Percentiles rank a stretch among this genome's conserved stretches.
These are phyloP conservation scores for Hippoglossus hippoglossus DNA, from an alignment of 2,797 vertebrate species.

Conservation along the genomic window DNA sequence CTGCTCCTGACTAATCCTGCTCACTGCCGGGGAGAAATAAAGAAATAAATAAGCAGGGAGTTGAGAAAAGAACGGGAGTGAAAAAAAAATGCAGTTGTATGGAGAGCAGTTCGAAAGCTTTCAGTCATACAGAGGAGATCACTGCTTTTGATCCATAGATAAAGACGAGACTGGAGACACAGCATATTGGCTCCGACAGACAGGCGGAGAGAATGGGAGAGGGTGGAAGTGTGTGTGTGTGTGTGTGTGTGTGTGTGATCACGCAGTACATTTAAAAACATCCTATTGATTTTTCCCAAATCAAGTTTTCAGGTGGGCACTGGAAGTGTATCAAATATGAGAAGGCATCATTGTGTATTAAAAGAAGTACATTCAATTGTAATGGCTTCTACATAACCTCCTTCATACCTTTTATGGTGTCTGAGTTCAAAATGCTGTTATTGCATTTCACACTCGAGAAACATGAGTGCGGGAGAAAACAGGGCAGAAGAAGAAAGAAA, in stretches of 20 bases:
- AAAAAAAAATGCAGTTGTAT: slow-evolving; percentile 69
- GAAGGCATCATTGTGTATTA: slow-evolving; percentile 75
- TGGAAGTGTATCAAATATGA: slow-evolving; percentile 72
- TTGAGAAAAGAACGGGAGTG: slow-evolving; percentile 49
- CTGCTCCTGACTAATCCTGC: slow-evolving; percentile 80
- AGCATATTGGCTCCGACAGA: slow-evolving; percentile 46
- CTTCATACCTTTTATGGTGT: slow-evolving; percentile 70
- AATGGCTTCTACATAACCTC: slow-evolving; percentile 74
- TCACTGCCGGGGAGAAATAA: slow-evolving; percentile 69
- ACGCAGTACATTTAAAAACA: slow-evolving; percentile 66
- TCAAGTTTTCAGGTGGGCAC: slow-evolving; percentile 73
- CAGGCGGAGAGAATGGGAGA: slow-evolving; percentile 33
- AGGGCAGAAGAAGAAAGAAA: slow-evolving; percentile 25
- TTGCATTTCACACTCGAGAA: slow-evolving; percentile 74
- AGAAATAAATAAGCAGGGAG: slow-evolving; percentile 74
- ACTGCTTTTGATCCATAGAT: slow-evolving; percentile 70
- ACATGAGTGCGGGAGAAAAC: slow-evolving; percentile 66
- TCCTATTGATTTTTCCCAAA: slow-evolving; percentile 80
- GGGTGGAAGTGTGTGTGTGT: slow-evolving; percentile 3
- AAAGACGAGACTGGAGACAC: slow-evolving; percentile 55
- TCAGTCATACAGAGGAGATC: slow-evolving; percentile 67
- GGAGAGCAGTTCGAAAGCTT: slow-evolving; percentile 71
- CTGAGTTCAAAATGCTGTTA: slow-evolving; percentile 69
- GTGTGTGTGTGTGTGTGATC: slow-evolving; percentile 8
- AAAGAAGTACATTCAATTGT: slow-evolving; percentile 79